Evolutionary conservation across 2,113 vertebrate genomes (phyloP).

Genomic region (Heterochromis multidens): DNA sequence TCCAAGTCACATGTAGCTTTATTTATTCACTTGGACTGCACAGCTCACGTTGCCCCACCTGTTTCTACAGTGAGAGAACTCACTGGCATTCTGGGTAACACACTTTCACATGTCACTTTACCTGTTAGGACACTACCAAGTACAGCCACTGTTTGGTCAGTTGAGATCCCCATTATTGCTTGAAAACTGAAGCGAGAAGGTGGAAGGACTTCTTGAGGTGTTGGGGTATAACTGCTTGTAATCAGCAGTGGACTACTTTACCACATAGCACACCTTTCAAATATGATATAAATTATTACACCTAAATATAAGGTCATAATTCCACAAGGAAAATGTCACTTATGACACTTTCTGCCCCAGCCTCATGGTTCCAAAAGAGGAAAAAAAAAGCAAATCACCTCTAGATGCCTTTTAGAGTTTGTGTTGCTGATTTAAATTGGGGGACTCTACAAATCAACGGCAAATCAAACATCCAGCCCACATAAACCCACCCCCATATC

Average conservation of each 20-base stretch:
- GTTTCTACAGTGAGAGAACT: background rate
- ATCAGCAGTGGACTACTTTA: slow-evolving; percentile 19
- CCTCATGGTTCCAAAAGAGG: background rate
- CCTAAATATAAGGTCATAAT: slow-evolving; percentile 57
- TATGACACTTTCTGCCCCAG: background rate
- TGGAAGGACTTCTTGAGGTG: slow-evolving; percentile 1
- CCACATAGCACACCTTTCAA: slow-evolving; percentile 48
- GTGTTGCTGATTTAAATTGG: slow-evolving; percentile 72
- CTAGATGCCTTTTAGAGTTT: slow-evolving; percentile 74
- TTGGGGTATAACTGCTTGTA: slow-evolving; percentile 5
- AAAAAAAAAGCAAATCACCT: background rate
- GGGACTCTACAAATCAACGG: slow-evolving; percentile 82
- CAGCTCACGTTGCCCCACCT: background rate
- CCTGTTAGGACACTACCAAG: background rate
- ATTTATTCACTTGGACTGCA: background rate
- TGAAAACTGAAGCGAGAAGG: slow-evolving; percentile 3
- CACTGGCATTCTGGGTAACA: background rate
- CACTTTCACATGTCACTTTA: slow-evolving; percentile 17
- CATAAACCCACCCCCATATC: slow-evolving; percentile 67
- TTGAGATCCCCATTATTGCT: slow-evolving; percentile 10
- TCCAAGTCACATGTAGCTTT: background rate
- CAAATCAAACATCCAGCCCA: slow-evolving; percentile 86
- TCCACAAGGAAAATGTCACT: background rate
- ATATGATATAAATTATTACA: slow-evolving; percentile 49
- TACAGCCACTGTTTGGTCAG: background rate